Percentiles rank a stretch among this genome's conserved stretches.
Conservation (phyloP, 1,140 invertebrate species). For the fruit fly (Drosophila melanogaster) region Release_6_plus_ISO1_MT NT_033777.3:28097501-28098000, state of each 20-base stretch:
- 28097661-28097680: constrained; percentile 82
- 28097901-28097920: neutral
- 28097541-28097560: constrained; percentile 64
- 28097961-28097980: constrained; percentile 50
- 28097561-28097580: neutral
- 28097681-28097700: constrained; percentile 45
- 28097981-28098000: constrained; percentile 38
- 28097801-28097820: constrained; percentile 46
- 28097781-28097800: constrained; percentile 65
- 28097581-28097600: constrained; percentile 11
- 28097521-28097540: constrained; percentile 32
- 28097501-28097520: constrained; percentile 58
- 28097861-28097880: constrained; percentile 52
- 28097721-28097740: constrained; percentile 61
- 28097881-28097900: constrained; percentile 23
- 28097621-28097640: constrained; percentile 81
- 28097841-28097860: constrained; percentile 36
- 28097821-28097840: constrained; percentile 42
- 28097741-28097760: constrained; percentile 60
- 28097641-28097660: constrained; percentile 83
- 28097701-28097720: constrained; percentile 46
- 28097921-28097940: constrained; percentile 1
- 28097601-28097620: constrained; percentile 80
- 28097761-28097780: constrained; percentile 80
- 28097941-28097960: constrained; percentile 46